phyloP scores from a whole-genome alignment of 2,113 vertebrate species.

The Rissa tridactyla region DNA sequence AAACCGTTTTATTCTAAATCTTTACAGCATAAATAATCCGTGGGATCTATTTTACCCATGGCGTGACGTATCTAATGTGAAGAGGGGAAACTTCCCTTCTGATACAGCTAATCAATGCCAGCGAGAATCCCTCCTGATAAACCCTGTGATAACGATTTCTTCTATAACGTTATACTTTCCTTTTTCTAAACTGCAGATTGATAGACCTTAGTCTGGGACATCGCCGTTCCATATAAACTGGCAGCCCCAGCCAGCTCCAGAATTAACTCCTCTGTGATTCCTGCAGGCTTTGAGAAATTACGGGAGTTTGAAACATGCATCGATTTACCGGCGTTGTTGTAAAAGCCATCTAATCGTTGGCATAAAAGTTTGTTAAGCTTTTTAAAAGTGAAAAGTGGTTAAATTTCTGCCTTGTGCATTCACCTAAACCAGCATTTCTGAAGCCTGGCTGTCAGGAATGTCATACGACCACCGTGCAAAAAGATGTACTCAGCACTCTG shows the following conservation, averaged over 20 bases:
- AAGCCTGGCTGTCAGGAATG: not conserved
- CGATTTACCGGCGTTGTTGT: not conserved
- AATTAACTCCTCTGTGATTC: constrained; percentile 38
- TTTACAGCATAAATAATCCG: not conserved
- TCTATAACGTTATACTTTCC: not conserved
- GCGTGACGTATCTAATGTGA: not conserved
- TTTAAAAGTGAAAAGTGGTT: constrained; percentile 1
- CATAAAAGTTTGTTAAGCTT: constrained; percentile 15
- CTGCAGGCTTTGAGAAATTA: constrained; percentile 38
- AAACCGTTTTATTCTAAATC: not conserved
- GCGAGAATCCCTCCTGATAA: not conserved
- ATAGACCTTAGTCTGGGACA: not conserved
- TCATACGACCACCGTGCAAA: not conserved
- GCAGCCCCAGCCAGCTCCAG: not conserved
- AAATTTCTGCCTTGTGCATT: not conserved
- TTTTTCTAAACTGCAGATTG: constrained; percentile 13
- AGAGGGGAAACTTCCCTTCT: not conserved
- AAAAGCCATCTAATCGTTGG: not conserved
- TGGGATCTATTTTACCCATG: not conserved
- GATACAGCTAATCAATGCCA: not conserved
- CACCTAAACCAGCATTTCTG: not conserved
- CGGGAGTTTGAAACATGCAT: not conserved
- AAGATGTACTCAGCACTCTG: not conserved
- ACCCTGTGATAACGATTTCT: not conserved
- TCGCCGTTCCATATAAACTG: not conserved